A percentile compares a stretch with the other conserved stretches of the same genome.
These are phyloP conservation scores for Silurus glanis DNA, from an alignment of 2,113 vertebrate species.

Conservation along the genomic window DNA sequence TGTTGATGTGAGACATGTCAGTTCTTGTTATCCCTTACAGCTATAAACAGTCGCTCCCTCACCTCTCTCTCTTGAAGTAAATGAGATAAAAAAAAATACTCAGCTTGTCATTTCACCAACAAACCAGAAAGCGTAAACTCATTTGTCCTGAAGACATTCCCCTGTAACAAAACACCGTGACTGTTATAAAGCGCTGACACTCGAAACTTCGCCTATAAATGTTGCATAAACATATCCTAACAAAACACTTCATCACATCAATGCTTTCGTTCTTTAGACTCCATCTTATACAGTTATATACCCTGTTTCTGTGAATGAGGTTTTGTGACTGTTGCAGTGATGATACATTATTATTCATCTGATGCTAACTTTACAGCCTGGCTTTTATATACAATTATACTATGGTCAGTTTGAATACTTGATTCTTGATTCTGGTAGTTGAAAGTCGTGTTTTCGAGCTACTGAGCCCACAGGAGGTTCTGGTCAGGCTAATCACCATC, in stretches of 20 bases:
- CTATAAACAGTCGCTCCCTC: neutral
- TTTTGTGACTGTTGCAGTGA: neutral
- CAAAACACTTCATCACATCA: neutral
- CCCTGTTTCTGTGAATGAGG: neutral
- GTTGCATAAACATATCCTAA: neutral
- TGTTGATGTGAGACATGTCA: neutral
- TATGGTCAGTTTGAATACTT: too few species aligned
- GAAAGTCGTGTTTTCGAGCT: too few species aligned
- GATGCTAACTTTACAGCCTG: too few species aligned
- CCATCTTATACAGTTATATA: neutral
- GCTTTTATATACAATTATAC: too few species aligned
- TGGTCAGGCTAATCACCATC: too few species aligned
- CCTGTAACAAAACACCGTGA: neutral
- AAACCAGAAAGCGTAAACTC: neutral
- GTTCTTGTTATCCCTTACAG: neutral
- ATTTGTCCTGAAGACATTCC: neutral
- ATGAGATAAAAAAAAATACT: neutral
- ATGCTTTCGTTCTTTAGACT: neutral
- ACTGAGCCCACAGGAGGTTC: too few species aligned
- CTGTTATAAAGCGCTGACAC: neutral
- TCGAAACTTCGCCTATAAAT: neutral
- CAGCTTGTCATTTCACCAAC: conserved; percentile 12
- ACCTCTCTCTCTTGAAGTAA: neutral
- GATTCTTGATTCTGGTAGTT: too few species aligned
- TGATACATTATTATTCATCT: too few species aligned